Conservation (phyloP, 1,140 invertebrate genomes). For the Macrosteles quadrilineatus region DNA sequence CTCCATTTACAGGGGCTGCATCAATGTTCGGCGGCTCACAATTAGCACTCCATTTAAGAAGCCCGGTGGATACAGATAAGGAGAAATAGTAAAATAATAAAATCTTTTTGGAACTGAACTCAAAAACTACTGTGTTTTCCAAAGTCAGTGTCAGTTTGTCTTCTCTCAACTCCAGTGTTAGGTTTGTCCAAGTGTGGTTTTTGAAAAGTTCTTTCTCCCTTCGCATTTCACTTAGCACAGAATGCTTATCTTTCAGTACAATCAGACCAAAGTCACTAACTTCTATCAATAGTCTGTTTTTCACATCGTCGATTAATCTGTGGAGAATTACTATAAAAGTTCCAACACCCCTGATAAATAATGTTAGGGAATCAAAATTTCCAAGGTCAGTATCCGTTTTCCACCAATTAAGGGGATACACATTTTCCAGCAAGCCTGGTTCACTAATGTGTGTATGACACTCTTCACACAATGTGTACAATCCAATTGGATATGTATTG, state of each 20-base stretch:
- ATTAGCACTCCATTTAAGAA: conserved; percentile 55
- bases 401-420: conserved; percentile 14
- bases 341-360: not conserved
- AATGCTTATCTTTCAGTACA: not conserved
- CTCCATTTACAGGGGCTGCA: conserved; percentile 55
- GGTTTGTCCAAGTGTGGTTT: not conserved
- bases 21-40: conserved; percentile 56
- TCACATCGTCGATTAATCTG: not conserved
- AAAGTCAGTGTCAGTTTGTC: conserved; percentile 41
- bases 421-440: not conserved
- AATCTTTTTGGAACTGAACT: conserved; percentile 37
- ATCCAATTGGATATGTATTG: not conserved
- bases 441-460: conserved; percentile 3
- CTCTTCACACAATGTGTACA: conserved; percentile 35
- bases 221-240: not conserved
- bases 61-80: conserved; percentile 43
- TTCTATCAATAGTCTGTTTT: not conserved
- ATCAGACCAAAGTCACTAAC: not conserved
- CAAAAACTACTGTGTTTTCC: not conserved
- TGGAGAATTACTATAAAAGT: not conserved
- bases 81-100: conserved; percentile 55
- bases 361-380: not conserved
- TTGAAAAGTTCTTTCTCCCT: not conserved
- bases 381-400: not conserved
- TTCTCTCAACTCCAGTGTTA: conserved; percentile 37